A percentile compares a stretch with the other conserved stretches of the same genome.
Evolutionary conservation across 2,797 vertebrate genomes (phyloP).

Genomic region (Bovichtus variegatus): DNA sequence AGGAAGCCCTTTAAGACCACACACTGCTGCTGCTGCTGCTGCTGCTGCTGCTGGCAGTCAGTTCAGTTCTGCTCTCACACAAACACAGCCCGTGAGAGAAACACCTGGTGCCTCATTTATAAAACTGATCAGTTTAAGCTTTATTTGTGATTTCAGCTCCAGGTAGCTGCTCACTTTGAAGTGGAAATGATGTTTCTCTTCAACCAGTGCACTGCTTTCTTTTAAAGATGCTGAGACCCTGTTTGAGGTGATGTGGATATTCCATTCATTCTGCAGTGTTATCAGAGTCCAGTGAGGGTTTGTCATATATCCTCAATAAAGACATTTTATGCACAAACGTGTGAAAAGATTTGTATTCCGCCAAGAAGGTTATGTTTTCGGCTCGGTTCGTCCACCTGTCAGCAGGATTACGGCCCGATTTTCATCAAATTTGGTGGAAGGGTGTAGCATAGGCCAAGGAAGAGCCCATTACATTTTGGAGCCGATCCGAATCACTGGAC

Average conservation of each 20-base stretch:
- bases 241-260: not conserved
- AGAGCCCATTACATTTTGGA: too few relatives aligned
- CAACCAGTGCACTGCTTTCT: not conserved
- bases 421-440: too few relatives aligned
- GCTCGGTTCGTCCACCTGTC: too few relatives aligned
- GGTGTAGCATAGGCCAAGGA: too few relatives aligned
- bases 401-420: too few relatives aligned
- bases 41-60: slow-evolving; percentile 27
- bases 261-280: not conserved
- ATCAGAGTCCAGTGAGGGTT: not conserved
- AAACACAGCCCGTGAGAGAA: not conserved
- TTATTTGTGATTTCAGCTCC: not conserved
- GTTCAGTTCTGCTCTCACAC: slow-evolving; percentile 18
- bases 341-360: too few relatives aligned
- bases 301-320: not conserved
- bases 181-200: not conserved
- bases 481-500: too few relatives aligned
- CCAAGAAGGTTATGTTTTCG: too few relatives aligned
- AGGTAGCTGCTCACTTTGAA: too few relatives aligned
- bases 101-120: slow-evolving; percentile 10
- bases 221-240: not conserved
- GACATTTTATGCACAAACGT: too few relatives aligned
- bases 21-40: slow-evolving; percentile 22
- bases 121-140: slow-evolving; percentile 4
- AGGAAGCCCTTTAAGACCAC: slow-evolving; percentile 50